Percentiles rank a stretch among this genome's conserved stretches.
Conservation (phyloP, 2,888 invertebrate species). For the Pilophorus perplexus region DNA sequence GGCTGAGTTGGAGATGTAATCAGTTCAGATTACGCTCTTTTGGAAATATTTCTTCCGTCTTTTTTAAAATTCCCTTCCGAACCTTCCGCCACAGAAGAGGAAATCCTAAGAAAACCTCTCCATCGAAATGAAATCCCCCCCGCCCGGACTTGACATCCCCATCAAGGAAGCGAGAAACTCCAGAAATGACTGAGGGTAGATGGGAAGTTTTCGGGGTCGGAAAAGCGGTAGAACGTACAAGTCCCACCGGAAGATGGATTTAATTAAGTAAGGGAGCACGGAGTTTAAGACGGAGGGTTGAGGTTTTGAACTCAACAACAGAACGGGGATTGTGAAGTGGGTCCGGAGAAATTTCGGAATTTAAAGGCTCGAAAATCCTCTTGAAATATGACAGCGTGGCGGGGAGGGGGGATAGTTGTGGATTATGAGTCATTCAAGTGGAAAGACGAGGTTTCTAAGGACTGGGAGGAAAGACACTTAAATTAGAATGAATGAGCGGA, state of each 20-base stretch:
- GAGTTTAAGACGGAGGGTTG: not conserved
- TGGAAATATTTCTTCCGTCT: constrained; percentile 19
- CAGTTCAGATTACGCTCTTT: constrained; percentile 2
- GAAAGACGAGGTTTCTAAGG: not conserved
- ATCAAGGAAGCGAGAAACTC: not conserved
- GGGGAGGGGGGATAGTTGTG: constrained; percentile 4
- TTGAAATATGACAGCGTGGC: not conserved
- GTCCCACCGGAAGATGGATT: constrained; percentile 17
- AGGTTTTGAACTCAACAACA: constrained; percentile 10
- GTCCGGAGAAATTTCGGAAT: not conserved
- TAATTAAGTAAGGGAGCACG: constrained; percentile 8
- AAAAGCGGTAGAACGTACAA: not conserved
- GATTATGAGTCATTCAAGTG: constrained; percentile 18
- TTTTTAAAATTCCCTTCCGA: constrained; percentile 1
- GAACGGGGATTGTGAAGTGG: not conserved
- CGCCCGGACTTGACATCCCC: constrained; percentile 17
- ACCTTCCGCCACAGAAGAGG: not conserved
- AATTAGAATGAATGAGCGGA: constrained; percentile 1
- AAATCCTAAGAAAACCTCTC: not conserved
- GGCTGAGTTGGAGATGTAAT: constrained; percentile 7
- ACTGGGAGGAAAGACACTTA: constrained; percentile 25
- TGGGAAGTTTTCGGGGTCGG: not conserved
- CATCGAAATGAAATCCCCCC: constrained; percentile 8
- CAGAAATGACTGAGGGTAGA: not conserved
- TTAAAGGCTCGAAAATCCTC: not conserved